Conservation (phyloP, 2,888 invertebrate genomes). For the Steinernema scapterisci region DNA sequence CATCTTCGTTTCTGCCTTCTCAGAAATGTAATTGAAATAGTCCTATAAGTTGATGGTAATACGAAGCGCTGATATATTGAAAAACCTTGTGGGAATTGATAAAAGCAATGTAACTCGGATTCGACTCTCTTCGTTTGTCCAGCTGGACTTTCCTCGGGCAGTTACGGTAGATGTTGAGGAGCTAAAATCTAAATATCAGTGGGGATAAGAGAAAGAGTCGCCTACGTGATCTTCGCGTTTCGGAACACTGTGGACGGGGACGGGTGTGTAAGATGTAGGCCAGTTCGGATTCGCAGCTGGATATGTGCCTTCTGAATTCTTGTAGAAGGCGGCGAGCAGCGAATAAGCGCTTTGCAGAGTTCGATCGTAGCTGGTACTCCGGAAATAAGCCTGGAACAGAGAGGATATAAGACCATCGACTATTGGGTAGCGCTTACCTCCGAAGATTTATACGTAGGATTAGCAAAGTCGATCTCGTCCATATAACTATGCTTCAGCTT, state of each 20-base stretch:
- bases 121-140: neutral
- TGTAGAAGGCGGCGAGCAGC: constrained; percentile 25
- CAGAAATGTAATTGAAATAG: constrained; percentile 18
- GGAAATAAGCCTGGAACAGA: constrained; percentile 27
- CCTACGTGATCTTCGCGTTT: constrained; percentile 13
- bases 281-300: neutral
- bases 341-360: constrained; percentile 31
- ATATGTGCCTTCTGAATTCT: neutral
- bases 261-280: constrained; percentile 24
- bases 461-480: neutral
- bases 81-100: constrained; percentile 25
- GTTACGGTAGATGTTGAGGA: neutral
- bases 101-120: neutral
- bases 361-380: constrained; percentile 19
- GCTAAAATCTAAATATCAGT: neutral
- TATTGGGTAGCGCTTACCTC: too few species aligned
- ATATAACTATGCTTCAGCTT: neutral
- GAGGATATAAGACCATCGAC: too few species aligned
- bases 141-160: neutral
- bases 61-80: too few species aligned
- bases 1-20: constrained; percentile 9
- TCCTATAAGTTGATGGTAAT: neutral
- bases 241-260: constrained; percentile 29
- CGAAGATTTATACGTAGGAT: neutral
- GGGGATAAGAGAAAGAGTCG: too few species aligned